phyloP scores from a whole-genome alignment of 2,797 vertebrate genomes.

The Eptatretus atami region DNA sequence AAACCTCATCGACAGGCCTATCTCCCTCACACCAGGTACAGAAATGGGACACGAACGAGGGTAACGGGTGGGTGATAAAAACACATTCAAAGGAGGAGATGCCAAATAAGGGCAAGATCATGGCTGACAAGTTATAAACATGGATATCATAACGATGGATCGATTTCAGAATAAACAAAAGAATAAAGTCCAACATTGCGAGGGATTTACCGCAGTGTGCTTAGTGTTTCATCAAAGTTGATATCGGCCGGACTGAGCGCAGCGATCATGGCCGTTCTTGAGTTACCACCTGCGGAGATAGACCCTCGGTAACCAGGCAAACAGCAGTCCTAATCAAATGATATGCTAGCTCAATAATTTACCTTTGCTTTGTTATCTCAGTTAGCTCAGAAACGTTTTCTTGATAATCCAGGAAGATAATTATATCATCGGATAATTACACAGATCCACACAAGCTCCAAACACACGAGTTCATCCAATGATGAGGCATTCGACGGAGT shows the following conservation, averaged over 20 bases:
- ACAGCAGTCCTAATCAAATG: too few relatives aligned
- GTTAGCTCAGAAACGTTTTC: too few relatives aligned
- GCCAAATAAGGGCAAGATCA: background rate
- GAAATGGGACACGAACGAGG: too few relatives aligned
- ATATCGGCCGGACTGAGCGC: conserved; percentile 57
- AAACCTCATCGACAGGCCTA: too few relatives aligned
- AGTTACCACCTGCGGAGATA: conserved; percentile 33
- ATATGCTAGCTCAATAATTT: background rate
- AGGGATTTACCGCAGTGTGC: conserved; percentile 30
- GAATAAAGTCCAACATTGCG: background rate
- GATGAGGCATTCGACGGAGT: background rate
- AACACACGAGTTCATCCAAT: background rate
- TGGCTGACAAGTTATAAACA: too few relatives aligned
- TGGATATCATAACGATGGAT: too few relatives aligned
- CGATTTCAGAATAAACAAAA: too few relatives aligned
- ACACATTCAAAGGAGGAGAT: background rate
- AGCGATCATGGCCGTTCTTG: conserved; percentile 57
- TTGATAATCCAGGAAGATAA: too few relatives aligned
- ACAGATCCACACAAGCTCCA: too few relatives aligned
- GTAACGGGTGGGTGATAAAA: background rate
- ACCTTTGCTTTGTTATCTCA: conserved; percentile 2
- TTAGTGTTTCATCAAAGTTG: conserved; percentile 60
- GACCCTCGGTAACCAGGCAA: too few relatives aligned
- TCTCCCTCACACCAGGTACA: too few relatives aligned
- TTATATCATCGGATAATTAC: too few relatives aligned